phyloP scores from a whole-genome alignment of 2,113 vertebrate genomes.

The Lipotes vexillifer region DNA sequence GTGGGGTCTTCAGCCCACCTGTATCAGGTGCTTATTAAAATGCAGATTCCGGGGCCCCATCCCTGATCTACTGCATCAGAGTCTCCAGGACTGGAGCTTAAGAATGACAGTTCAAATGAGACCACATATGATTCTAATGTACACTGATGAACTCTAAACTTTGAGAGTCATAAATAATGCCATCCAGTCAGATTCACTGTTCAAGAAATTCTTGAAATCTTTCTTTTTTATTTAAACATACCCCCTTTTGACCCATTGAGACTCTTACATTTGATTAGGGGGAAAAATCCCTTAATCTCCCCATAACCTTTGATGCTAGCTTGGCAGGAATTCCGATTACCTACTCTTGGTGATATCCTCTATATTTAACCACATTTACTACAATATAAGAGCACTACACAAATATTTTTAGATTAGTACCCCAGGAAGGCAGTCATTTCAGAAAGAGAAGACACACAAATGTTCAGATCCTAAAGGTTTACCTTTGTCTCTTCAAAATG shows the following conservation, averaged over 20 bases:
- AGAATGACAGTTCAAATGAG: neutral
- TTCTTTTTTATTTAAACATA: neutral
- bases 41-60: neutral
- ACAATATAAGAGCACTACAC: neutral
- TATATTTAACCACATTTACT: neutral
- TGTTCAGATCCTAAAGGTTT: neutral
- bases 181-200: neutral
- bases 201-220: neutral
- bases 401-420: neutral
- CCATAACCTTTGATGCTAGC: neutral
- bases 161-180: neutral
- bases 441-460: neutral
- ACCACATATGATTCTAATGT: neutral
- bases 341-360: neutral
- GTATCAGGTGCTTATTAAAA: neutral
- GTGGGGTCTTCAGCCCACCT: neutral
- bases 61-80: neutral
- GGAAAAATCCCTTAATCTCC: neutral
- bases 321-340: neutral
- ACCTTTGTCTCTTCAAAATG: constrained; percentile 21
- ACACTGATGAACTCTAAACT: neutral
- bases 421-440: neutral
- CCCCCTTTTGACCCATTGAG: neutral
- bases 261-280: neutral
- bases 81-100: neutral